phyloP scores from a whole-genome alignment of 2,113 vertebrate species.

The Neogale vison region DNA sequence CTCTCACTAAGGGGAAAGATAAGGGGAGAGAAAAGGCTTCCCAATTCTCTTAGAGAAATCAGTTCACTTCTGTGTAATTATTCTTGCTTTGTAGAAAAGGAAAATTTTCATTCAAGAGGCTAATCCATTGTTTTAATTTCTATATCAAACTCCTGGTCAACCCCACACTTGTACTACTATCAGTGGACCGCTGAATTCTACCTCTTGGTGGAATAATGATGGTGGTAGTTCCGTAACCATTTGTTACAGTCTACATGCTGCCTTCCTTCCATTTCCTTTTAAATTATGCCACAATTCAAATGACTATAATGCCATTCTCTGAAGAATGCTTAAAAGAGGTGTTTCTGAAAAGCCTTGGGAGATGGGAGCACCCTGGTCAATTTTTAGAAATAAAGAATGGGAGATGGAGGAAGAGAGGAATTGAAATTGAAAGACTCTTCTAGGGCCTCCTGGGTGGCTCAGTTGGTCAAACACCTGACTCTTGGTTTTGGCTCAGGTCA shows the following conservation, averaged over 20 bases:
- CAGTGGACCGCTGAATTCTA: neutral
- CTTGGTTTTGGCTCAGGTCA: neutral
- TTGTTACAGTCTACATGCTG: neutral
- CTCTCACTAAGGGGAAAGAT: neutral
- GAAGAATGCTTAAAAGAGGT: neutral
- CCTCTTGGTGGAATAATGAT: neutral
- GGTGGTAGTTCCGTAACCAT: neutral
- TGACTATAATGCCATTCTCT: neutral
- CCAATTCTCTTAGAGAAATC: neutral
- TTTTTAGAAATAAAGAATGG: neutral
- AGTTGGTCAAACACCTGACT: neutral
- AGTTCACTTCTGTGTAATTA: neutral
- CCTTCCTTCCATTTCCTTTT: slow-evolving; percentile 36
- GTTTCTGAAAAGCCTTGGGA: neutral
- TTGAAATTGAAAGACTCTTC: neutral
- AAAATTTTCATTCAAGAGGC: neutral
- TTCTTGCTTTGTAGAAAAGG: slow-evolving; percentile 7
- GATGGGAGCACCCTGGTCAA: neutral
- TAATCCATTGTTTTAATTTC: neutral
- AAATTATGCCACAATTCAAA: neutral
- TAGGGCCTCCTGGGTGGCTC: neutral
- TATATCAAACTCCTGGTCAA: slow-evolving; percentile 23
- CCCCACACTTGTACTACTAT: neutral
- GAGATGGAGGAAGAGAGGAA: neutral
- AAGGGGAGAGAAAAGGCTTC: neutral